phyloP scores from a whole-genome alignment of 2,113 vertebrate species.

The Aspidoscelis tigris region DNA sequence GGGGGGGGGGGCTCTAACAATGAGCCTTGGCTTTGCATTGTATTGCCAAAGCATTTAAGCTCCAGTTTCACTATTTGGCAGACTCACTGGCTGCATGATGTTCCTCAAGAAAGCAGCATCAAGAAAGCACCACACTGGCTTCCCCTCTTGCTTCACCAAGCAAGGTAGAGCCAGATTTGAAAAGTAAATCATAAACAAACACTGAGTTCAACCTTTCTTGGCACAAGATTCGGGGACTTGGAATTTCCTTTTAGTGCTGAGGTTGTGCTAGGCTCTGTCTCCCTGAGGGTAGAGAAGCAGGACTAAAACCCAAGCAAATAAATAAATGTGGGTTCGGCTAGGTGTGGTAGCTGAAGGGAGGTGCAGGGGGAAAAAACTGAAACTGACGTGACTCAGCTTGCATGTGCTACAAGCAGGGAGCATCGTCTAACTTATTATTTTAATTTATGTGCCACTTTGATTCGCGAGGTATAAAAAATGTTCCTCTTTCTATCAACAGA shows the following conservation, averaged over 20 bases:
- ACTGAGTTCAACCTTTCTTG: not conserved
- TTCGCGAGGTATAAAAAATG: too few species aligned
- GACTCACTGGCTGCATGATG: not conserved
- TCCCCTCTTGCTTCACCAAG: not conserved
- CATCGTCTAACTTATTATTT: not conserved
- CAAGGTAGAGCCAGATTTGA: not conserved
- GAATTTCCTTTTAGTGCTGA: not conserved
- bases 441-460: not conserved
- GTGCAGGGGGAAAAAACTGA: not conserved
- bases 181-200: not conserved
- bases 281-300: not conserved
- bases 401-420: not conserved
- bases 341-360: not conserved
- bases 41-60: too few species aligned
- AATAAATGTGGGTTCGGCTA: constrained; percentile 14
- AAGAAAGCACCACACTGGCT: not conserved
- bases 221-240: not conserved
- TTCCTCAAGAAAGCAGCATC: too few species aligned
- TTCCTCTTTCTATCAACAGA: too few species aligned
- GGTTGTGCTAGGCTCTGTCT: not conserved
- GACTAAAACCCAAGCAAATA: constrained; percentile 1
- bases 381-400: constrained; percentile 9
- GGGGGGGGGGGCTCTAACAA: too few species aligned
- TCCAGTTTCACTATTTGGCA: not conserved
- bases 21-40: too few species aligned